These are phyloP conservation scores for Odocoileus hemionus DNA, from an alignment of 2,113 vertebrate genomes.

Conservation along the genomic window DNA sequence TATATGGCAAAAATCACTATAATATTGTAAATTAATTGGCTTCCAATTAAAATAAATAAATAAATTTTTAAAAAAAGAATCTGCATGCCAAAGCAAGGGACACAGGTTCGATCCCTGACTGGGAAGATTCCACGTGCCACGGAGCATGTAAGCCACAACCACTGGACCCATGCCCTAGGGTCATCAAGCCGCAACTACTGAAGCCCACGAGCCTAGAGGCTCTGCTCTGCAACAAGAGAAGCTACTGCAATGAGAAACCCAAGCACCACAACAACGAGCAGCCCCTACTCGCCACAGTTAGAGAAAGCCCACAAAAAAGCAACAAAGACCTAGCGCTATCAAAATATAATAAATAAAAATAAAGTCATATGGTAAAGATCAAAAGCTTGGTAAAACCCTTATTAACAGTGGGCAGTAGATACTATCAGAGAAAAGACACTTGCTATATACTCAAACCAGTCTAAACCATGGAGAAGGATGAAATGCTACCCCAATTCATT, in stretches of 20 bases:
- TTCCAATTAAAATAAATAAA: neutral
- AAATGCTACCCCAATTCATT: neutral
- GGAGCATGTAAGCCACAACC: neutral
- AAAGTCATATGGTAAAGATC: neutral
- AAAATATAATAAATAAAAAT: neutral
- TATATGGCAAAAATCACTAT: neutral
- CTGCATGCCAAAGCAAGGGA: neutral
- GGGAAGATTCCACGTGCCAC: neutral
- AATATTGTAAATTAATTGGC: neutral
- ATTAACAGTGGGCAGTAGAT: neutral
- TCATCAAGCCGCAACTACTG: neutral
- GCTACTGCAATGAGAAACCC: neutral
- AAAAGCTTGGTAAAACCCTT: neutral
- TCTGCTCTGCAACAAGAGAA: neutral
- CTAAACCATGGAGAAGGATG: neutral
- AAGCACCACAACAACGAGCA: neutral
- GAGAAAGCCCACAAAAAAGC: neutral
- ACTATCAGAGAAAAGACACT: neutral
- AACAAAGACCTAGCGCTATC: rapidly evolving
- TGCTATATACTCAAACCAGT: neutral
- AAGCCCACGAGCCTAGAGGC: neutral
- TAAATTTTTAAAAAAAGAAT: neutral
- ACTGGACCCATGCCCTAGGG: neutral
- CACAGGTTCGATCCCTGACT: neutral
- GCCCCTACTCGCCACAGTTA: neutral